phyloP scores from a whole-genome alignment of 2,888 invertebrate species.

The Conops quadrifasciatus region DNA sequence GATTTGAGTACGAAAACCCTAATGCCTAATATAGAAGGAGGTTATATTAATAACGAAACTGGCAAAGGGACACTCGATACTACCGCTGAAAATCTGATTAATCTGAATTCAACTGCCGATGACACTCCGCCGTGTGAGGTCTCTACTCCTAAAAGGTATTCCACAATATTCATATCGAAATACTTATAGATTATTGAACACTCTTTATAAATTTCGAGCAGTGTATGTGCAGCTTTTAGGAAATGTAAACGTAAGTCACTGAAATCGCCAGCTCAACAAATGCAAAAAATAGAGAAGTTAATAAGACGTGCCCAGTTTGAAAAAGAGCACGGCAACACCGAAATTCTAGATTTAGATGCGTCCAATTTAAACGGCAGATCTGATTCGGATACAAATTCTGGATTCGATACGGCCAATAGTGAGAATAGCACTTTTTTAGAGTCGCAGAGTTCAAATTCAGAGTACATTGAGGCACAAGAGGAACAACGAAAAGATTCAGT shows the following conservation, averaged over 20 bases:
- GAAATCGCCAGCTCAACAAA: slow-evolving; percentile 44
- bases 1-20: slow-evolving; percentile 23
- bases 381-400: slow-evolving; percentile 26
- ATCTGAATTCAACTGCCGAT: neutral
- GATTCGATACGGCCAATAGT: neutral
- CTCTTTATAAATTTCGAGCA: neutral
- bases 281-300: slow-evolving; percentile 45
- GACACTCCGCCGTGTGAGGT: neutral
- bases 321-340: slow-evolving; percentile 41
- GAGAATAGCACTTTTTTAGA: slow-evolving; percentile 16
- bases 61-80: no score
- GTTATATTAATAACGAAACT: no score
- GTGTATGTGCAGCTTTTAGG: neutral
- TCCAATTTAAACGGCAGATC: slow-evolving; percentile 38
- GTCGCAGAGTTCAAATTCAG: slow-evolving; percentile 2
- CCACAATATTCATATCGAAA: neutral
- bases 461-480: no score
- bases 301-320: slow-evolving; percentile 40
- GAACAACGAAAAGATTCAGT: no score
- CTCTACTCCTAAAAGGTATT: neutral
- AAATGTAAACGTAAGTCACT: slow-evolving; percentile 36
- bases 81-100: no score
- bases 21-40: neutral
- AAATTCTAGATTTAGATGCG: slow-evolving; percentile 44
- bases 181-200: neutral